phyloP scores from a whole-genome alignment of 1,140 invertebrate species.

The Lysiphlebus fabarum region DNA sequence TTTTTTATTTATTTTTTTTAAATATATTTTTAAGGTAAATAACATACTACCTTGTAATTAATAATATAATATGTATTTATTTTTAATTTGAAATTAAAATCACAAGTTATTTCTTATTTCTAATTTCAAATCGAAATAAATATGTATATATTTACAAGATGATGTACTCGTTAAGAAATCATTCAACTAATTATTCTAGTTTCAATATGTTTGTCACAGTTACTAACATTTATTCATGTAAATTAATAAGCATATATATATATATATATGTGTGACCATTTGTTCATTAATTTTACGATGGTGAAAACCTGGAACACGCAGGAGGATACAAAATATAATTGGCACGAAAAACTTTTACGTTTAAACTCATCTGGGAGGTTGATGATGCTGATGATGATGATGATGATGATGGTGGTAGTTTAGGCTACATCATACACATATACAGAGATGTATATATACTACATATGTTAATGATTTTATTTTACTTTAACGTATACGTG shows the following conservation, averaged over 20 bases:
- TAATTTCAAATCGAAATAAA: too few relatives aligned
- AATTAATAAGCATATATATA: slow-evolving; percentile 11
- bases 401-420: too few relatives aligned
- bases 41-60: neutral
- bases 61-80: slow-evolving; percentile 19
- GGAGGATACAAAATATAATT: slow-evolving; percentile 23
- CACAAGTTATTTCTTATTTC: too few relatives aligned
- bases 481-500: slow-evolving; percentile 7
- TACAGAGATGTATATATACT: slow-evolving; percentile 15
- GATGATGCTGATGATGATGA: too few relatives aligned
- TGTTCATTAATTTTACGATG: slow-evolving; percentile 27
- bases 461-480: slow-evolving; percentile 12
- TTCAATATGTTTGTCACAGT: slow-evolving; percentile 6
- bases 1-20: neutral
- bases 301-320: slow-evolving; percentile 3
- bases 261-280: slow-evolving; percentile 13
- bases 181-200: slow-evolving; percentile 20
- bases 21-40: neutral
- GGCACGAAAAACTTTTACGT: slow-evolving; percentile 27
- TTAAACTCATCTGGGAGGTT: neutral
- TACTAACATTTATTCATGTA: slow-evolving; percentile 22
- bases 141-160: neutral
- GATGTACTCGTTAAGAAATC: slow-evolving; percentile 16
- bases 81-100: too few relatives aligned
- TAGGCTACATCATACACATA: slow-evolving; percentile 9